phyloP scores from a whole-genome alignment of 2,113 vertebrate species.

The Ciconia stormi region DNA sequence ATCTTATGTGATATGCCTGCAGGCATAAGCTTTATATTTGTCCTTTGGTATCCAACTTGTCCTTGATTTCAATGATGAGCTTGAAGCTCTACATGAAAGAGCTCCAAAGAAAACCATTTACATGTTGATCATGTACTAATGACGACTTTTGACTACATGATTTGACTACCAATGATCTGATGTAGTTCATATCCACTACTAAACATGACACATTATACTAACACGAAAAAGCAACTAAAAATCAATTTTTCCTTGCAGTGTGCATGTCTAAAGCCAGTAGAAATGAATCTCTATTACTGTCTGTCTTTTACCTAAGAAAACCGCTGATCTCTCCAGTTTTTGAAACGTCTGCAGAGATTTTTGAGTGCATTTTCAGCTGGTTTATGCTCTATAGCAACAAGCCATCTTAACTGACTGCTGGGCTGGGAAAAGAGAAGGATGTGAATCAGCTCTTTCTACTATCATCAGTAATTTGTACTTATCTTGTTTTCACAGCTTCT shows the following conservation, averaged over 20 bases:
- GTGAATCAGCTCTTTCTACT: background rate
- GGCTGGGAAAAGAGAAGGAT: background rate
- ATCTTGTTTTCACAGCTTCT: background rate
- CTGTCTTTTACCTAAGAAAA: background rate
- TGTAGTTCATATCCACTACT: background rate
- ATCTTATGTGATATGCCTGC: background rate
- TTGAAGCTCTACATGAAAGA: background rate
- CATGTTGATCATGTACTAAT: background rate
- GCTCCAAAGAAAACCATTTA: background rate
- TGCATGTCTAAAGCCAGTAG: background rate
- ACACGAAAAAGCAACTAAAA: background rate
- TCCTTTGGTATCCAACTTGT: background rate
- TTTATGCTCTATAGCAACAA: background rate
- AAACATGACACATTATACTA: background rate
- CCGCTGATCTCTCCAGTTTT: background rate
- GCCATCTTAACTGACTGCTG: background rate
- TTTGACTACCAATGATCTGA: background rate
- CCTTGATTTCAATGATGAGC: background rate
- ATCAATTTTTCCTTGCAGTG: background rate
- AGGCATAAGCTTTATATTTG: background rate
- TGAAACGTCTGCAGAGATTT: background rate
- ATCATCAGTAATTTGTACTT: background rate
- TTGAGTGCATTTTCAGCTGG: background rate
- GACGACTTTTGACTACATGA: background rate
- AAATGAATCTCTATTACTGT: background rate